Base-by-base conservation (phyloP, 2,113 vertebrate genomes). In the Tragulus kanchil region DNA sequence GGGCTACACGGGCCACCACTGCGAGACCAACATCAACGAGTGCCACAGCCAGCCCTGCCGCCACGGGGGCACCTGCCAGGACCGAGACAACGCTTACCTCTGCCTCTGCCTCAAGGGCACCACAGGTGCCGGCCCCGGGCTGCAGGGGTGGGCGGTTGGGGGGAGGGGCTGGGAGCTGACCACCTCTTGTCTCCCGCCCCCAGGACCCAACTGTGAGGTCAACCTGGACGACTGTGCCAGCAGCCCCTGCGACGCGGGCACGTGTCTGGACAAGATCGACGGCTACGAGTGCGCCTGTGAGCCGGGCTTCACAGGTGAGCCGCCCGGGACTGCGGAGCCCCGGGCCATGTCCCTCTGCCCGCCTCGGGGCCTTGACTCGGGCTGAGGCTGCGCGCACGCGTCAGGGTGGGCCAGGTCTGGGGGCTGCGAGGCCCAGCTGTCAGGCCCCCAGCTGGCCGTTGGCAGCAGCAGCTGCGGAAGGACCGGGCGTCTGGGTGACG, bases 221-320 rank as follows among this genome's bases (percentile, higher is more conserved):
- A 99, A 99, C 97, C 97, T 99, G 82, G 99, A 99, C 0, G 99
- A 99, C 98, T 99, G 99, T 1, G 99, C 99, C 95, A 99, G 99
- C 97, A 99, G 94, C 79, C 99, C 99, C 21, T 99, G 99, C 0
- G 99, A 99, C 97, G 99, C 99, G 0, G 99, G 99, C 96, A 99
- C 99, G 4, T 99, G 99, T 92, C 99, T 99, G 0, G 99, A 99
- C 98, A 99, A 99, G 98, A 99, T 99, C 77, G 99, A 99, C 0
- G 98, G 99, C 97, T 99, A 99, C 0, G 99, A 99, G 93, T 99
- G 99, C 28, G 98, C 99, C 54, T 99, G 99, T 0, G 99, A 99
- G 97, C 99, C 99, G 0, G 99, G 99, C 15, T 99, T 99, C 98
- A 99, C 99, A 28, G 99, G 99, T 99, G 97, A 98, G 98, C 0